A percentile compares a stretch with the other conserved stretches of the same genome.
Conservation (phyloP, 2,888 invertebrate genomes). For the Ectobius pallidus region DNA sequence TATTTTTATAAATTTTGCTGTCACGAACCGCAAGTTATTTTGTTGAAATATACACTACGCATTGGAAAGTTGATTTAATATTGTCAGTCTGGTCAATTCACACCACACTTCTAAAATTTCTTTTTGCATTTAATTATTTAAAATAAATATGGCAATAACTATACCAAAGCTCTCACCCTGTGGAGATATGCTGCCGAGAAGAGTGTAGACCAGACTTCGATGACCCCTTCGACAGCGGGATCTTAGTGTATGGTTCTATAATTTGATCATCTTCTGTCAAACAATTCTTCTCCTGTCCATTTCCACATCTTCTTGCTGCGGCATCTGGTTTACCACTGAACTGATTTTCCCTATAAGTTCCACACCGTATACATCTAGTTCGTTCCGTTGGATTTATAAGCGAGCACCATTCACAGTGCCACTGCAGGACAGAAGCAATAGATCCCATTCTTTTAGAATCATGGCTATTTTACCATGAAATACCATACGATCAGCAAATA, state of each 20-base stretch:
- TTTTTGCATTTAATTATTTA: too few species aligned
- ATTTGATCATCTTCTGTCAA: background rate
- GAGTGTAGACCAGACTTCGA: constrained; percentile 51
- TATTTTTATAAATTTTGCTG: too few species aligned
- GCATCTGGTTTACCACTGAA: constrained; percentile 37
- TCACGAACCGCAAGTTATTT: too few species aligned
- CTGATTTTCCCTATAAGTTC: constrained; percentile 49
- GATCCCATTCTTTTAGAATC: constrained; percentile 78
- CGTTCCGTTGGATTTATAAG: constrained; percentile 89
- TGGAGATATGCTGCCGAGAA: constrained; percentile 36
- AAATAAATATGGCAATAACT: too few species aligned
- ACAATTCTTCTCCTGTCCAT: constrained; percentile 58
- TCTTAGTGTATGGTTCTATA: constrained; percentile 44
- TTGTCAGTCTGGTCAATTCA: too few species aligned
- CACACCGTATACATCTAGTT: constrained; percentile 83
- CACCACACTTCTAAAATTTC: too few species aligned
- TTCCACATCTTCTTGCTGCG: constrained; percentile 51
- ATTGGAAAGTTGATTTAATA: too few species aligned
- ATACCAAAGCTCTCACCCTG: constrained; percentile 46
- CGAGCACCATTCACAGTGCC: constrained; percentile 88
- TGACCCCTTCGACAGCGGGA: constrained; percentile 52
- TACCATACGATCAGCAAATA: constrained; percentile 44
- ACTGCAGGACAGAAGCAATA: constrained; percentile 92
- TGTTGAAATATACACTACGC: too few species aligned
- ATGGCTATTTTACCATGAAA: constrained; percentile 53